phyloP scores from a whole-genome alignment of 2,888 invertebrate species.

The Sphaerophoria rueppellii region DNA sequence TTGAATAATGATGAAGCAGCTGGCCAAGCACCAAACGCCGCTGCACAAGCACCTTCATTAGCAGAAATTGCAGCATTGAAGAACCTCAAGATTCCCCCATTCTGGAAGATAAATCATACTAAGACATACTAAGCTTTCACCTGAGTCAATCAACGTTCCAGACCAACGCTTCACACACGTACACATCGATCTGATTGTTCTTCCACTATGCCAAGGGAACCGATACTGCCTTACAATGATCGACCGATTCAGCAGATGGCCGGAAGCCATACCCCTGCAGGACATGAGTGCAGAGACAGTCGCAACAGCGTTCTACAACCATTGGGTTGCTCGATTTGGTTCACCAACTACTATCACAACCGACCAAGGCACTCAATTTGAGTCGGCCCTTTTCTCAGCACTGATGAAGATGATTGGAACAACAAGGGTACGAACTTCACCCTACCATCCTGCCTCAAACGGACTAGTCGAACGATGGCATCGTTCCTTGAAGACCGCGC shows the following conservation, averaged over 20 bases:
- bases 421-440: constrained; percentile 25
- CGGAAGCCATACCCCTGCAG: constrained; percentile 17
- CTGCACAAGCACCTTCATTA: background rate
- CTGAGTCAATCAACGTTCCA: constrained; percentile 39
- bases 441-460: constrained; percentile 60
- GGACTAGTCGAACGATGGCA: constrained; percentile 60
- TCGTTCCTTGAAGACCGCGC: constrained; percentile 40
- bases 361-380: constrained; percentile 38
- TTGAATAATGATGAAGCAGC: too few relatives aligned
- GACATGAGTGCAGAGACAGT: constrained; percentile 49
- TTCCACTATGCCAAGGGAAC: constrained; percentile 6
- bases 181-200: constrained; percentile 40
- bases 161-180: constrained; percentile 31
- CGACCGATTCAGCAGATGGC: constrained; percentile 35
- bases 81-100: background rate
- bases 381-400: constrained; percentile 31
- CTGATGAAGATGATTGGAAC: constrained; percentile 35
- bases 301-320: constrained; percentile 41
- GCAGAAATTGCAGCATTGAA: background rate
- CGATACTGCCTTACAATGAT: constrained; percentile 2
- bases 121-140: too few relatives aligned
- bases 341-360: constrained; percentile 49
- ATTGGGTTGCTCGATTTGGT: constrained; percentile 54
- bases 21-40: background rate
- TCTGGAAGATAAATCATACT: constrained; percentile 18